Percentiles rank a stretch among this genome's conserved stretches.
Evolutionary conservation across 2,888 invertebrate genomes (phyloP).

Genomic region (Lapara coniferarum): DNA sequence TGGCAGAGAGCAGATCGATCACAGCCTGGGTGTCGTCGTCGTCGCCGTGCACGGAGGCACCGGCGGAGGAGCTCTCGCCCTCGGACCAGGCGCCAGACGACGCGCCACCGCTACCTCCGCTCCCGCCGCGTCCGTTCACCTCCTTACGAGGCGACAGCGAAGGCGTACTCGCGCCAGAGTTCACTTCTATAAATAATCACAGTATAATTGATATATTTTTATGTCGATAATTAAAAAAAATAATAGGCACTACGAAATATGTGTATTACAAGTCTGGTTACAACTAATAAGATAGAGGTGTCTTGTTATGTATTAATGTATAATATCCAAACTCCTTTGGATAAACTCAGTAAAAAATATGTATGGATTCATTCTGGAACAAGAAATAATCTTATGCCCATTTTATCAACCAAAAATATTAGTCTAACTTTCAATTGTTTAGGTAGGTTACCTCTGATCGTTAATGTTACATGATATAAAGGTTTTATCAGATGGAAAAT

Average conservation of each 20-base stretch:
- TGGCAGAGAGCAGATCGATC: slow-evolving; percentile 88
- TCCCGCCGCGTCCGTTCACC: slow-evolving; percentile 79
- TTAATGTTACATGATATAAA: too few species aligned
- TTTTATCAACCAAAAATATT: too few species aligned
- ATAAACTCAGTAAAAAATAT: too few species aligned
- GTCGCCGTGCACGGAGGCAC: slow-evolving; percentile 88
- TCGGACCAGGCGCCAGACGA: slow-evolving; percentile 90
- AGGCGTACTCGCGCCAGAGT: slow-evolving; percentile 83
- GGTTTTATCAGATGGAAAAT: too few species aligned
- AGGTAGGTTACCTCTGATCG: too few species aligned
- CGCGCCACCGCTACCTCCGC: slow-evolving; percentile 76
- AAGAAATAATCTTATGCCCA: too few species aligned
- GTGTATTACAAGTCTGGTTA: too few species aligned
- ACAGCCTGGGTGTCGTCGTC: slow-evolving; percentile 89
- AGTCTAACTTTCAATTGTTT: too few species aligned
- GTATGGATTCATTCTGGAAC: too few species aligned
- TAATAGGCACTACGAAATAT: background rate
- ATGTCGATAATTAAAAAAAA: background rate
- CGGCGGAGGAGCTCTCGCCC: slow-evolving; percentile 89
- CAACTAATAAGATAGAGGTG: too few species aligned
- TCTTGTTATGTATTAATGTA: too few species aligned
- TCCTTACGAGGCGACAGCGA: slow-evolving; percentile 89
- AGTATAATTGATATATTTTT: background rate
- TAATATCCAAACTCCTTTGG: too few species aligned
- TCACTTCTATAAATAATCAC: slow-evolving; percentile 56